phyloP scores from a whole-genome alignment of 2,113 vertebrate species.

The Epinephelus fuscoguttatus region DNA sequence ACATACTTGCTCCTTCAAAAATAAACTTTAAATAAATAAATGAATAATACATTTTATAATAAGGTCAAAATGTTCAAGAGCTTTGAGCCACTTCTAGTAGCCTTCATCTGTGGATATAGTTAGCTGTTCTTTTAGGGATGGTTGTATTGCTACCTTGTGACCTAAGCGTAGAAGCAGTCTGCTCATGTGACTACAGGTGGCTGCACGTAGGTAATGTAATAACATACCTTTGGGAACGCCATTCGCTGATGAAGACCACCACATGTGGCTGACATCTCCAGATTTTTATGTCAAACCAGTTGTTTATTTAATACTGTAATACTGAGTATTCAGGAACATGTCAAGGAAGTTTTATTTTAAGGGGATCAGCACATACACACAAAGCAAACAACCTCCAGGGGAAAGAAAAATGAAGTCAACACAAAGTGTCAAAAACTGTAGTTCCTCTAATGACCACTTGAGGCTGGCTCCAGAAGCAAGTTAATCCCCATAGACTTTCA shows the following conservation, averaged over 20 bases:
- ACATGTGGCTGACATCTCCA: background rate
- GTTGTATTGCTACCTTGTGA: background rate
- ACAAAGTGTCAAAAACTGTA: too few relatives aligned
- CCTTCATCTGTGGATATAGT: background rate
- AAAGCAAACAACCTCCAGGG: too few relatives aligned
- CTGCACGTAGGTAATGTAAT: background rate
- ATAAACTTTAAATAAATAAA: too few relatives aligned
- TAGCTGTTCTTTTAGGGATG: background rate
- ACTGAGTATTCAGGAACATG: background rate
- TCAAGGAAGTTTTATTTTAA: too few relatives aligned
- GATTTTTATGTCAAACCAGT: background rate
- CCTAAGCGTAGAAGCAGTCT: background rate
- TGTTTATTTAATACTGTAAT: too few relatives aligned
- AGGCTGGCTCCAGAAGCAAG: too few relatives aligned
- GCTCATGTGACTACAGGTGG: background rate
- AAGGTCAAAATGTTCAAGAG: background rate
- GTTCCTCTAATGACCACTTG: too few relatives aligned
- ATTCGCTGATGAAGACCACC: background rate
- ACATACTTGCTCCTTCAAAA: too few relatives aligned
- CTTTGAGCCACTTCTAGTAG: background rate
- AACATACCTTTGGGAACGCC: background rate
- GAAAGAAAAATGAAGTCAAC: too few relatives aligned
- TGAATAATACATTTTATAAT: too few relatives aligned
- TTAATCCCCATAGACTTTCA: too few relatives aligned
- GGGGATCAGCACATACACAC: too few relatives aligned